phyloP scores from a whole-genome alignment of 2,888 invertebrate genomes.

The Tortrix viridana region DNA sequence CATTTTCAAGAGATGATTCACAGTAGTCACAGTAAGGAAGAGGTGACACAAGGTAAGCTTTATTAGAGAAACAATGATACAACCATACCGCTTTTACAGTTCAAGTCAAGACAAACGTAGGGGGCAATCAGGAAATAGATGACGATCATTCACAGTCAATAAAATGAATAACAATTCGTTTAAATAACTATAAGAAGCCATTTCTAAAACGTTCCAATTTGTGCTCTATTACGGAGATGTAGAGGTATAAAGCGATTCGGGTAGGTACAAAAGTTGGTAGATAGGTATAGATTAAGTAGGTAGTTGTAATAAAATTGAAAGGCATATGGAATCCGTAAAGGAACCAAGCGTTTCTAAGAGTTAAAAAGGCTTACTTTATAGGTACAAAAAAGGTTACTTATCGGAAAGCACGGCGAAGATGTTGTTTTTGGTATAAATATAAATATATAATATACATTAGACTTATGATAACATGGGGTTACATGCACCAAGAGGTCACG shows the following conservation, averaged over 20 bases:
- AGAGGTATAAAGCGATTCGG: constrained; percentile 70
- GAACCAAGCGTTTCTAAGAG: constrained; percentile 74
- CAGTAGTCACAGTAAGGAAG: constrained; percentile 38
- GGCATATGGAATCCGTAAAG: constrained; percentile 59
- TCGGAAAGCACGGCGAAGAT: constrained; percentile 53
- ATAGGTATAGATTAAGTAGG: constrained; percentile 40
- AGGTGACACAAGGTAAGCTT: constrained; percentile 49
- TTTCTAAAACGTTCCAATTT: constrained; percentile 65
- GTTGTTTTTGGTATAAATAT: constrained; percentile 42
- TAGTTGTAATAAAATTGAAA: constrained; percentile 54
- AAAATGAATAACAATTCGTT: constrained; percentile 53
- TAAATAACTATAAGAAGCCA: constrained; percentile 72
- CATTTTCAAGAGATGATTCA: constrained; percentile 32
- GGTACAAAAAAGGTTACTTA: constrained; percentile 56
- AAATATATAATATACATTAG: constrained; percentile 53
- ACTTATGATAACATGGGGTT: constrained; percentile 69
- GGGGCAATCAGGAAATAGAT: constrained; percentile 57
- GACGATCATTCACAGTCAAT: constrained; percentile 49
- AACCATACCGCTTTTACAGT: constrained; percentile 51
- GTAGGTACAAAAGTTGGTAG: constrained; percentile 46
- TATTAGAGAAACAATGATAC: constrained; percentile 48
- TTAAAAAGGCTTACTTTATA: constrained; percentile 56
- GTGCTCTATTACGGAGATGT: constrained; percentile 59
- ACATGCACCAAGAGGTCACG: constrained; percentile 85
- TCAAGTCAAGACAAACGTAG: constrained; percentile 51